Evolutionary conservation across 2,113 vertebrate species (phyloP).

Genomic region (Crotalus horridus): DNA sequence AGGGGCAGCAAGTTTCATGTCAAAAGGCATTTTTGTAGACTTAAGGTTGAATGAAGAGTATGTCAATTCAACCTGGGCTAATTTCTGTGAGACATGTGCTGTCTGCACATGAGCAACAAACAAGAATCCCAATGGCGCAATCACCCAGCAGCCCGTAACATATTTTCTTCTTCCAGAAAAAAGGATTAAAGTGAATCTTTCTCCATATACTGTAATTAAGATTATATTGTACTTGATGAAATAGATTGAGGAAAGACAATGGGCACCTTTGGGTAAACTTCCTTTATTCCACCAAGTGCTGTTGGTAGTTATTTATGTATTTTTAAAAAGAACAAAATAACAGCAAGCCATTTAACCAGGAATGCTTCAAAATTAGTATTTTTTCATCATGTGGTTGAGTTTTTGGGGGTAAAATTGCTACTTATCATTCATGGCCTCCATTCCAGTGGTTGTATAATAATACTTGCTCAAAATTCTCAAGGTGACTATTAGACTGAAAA

Average conservation of each 20-base stretch:
- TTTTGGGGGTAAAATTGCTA: background rate
- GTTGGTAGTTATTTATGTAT: background rate
- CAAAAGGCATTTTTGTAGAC: background rate
- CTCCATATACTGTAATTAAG: no score
- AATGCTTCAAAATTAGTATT: background rate
- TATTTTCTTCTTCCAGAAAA: no score
- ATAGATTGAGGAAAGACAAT: no score
- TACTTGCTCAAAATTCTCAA: background rate
- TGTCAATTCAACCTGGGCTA: background rate
- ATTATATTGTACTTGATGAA: no score
- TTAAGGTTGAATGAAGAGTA: background rate
- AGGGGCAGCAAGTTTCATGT: background rate
- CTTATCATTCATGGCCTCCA: background rate
- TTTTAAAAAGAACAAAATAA: background rate
- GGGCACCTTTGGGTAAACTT: background rate
- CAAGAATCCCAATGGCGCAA: background rate
- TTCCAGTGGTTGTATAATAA: background rate
- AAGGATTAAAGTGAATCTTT: no score
- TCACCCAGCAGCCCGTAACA: no score
- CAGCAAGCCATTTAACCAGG: background rate
- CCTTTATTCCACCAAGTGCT: background rate
- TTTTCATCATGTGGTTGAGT: background rate
- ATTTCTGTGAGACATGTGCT: background rate
- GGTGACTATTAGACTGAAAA: background rate
- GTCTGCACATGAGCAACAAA: background rate